Evolutionary conservation across 1,140 invertebrate genomes (phyloP).

Genomic region (Megathymus violae): DNA sequence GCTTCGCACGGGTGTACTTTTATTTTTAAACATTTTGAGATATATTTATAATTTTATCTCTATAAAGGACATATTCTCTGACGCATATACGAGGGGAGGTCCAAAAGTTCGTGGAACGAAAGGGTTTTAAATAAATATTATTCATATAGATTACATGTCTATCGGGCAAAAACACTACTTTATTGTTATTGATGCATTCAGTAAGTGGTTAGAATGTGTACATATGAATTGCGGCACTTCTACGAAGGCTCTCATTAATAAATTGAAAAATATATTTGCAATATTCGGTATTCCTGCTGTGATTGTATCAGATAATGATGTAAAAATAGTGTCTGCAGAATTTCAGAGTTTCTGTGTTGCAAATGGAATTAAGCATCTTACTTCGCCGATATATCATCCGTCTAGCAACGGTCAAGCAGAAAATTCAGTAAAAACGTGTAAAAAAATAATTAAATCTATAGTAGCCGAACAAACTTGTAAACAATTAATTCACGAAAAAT

Average conservation of each 20-base stretch:
- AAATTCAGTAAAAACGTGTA: too few relatives aligned
- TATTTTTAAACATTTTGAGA: too few relatives aligned
- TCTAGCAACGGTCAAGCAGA: too few relatives aligned
- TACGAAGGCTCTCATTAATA: slow-evolving; percentile 15
- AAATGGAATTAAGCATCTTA: slow-evolving; percentile 3
- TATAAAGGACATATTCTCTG: too few relatives aligned
- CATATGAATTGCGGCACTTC: slow-evolving; percentile 19
- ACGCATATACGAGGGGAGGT: too few relatives aligned
- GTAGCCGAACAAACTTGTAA: slow-evolving; percentile 1
- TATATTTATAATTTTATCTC: too few relatives aligned
- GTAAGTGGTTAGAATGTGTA: slow-evolving; percentile 17
- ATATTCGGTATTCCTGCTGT: slow-evolving; percentile 6
- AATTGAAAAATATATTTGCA: slow-evolving; percentile 15
- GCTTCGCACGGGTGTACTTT: too few relatives aligned
- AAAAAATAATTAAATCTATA: slow-evolving; percentile 12
- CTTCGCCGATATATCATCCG: too few relatives aligned
- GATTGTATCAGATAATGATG: slow-evolving; percentile 16
- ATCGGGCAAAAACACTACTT: slow-evolving; percentile 5
- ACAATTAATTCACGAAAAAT: background rate
- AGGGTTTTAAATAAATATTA: too few relatives aligned
- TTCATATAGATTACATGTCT: slow-evolving; percentile 13
- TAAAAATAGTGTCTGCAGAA: slow-evolving; percentile 10
- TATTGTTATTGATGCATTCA: slow-evolving; percentile 5
- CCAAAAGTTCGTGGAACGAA: too few relatives aligned
- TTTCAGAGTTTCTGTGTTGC: background rate